Conservation (phyloP, 2,888 invertebrate genomes). For the Brachyptera putata region DNA sequence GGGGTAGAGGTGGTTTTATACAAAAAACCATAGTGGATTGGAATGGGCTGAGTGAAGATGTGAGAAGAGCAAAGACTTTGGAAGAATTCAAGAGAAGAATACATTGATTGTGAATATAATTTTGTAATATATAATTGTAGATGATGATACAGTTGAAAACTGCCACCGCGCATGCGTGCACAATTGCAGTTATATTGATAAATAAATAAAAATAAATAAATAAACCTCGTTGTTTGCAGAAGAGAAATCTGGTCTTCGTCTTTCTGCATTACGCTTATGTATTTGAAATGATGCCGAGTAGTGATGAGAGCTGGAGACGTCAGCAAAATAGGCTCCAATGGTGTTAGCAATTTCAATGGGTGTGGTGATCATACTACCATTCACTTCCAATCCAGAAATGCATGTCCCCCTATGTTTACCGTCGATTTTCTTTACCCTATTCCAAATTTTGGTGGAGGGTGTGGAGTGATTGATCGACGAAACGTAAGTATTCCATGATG, state of each 20-base stretch:
- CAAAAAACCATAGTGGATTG: too few species aligned
- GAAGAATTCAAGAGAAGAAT: too few species aligned
- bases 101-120: too few species aligned
- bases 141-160: too few species aligned
- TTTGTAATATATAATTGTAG: too few species aligned
- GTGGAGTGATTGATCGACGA: neutral
- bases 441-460: neutral
- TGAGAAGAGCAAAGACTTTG: too few species aligned
- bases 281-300: neutral
- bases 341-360: neutral
- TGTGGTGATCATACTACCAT: neutral
- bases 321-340: neutral
- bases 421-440: neutral
- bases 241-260: neutral
- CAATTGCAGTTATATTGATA: too few species aligned
- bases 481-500: neutral
- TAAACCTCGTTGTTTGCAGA: neutral
- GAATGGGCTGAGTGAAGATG: too few species aligned
- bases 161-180: too few species aligned
- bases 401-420: neutral
- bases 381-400: neutral
- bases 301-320: neutral
- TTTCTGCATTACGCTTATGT: neutral
- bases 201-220: too few species aligned
- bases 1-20: too few species aligned